A percentile compares a stretch with the other conserved stretches of the same genome.
Evolutionary conservation across 2,888 invertebrate genomes (phyloP).

Genomic region (Trissoscelio sp.): DNA sequence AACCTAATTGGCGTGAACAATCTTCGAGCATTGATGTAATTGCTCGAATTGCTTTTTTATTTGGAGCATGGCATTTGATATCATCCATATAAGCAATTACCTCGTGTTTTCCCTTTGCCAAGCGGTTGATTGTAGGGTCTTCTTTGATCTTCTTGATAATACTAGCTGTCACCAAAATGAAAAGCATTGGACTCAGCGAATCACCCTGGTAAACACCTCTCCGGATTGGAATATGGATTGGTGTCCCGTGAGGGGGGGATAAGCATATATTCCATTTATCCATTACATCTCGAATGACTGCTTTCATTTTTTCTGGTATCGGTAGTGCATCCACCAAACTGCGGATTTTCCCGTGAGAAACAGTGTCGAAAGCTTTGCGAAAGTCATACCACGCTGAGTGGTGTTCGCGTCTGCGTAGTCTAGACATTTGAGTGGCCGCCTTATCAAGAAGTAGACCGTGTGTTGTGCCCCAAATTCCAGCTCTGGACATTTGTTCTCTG

Average conservation of each 20-base stretch:
- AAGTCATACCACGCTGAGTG: conserved; percentile 19
- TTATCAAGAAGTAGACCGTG: conserved; percentile 21
- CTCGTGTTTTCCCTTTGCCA: conserved; percentile 1
- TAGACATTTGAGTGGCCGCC: background rate
- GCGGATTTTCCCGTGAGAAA: background rate
- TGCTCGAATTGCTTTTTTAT: background rate
- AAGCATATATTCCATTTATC: conserved; percentile 3
- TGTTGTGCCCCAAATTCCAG: conserved; percentile 9
- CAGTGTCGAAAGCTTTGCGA: conserved; percentile 10
- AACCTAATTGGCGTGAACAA: background rate
- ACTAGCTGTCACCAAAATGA: conserved; percentile 6
- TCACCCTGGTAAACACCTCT: conserved; percentile 23
- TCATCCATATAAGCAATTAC: conserved; percentile 61
- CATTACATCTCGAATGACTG: background rate
- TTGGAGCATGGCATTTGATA: conserved; percentile 60
- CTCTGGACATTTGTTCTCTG: conserved; percentile 5
- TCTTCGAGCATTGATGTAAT: conserved; percentile 19
- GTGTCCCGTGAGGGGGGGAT: background rate
- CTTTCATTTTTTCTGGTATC: background rate
- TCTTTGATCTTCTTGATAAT: background rate
- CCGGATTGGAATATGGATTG: conserved; percentile 1
- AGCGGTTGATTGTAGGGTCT: background rate
- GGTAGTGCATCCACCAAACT: background rate
- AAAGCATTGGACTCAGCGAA: conserved; percentile 16
- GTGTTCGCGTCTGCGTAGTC: background rate